These are phyloP conservation scores for Portevinia maculata DNA, from an alignment of 2,888 invertebrate genomes.

Conservation along the genomic window DNA sequence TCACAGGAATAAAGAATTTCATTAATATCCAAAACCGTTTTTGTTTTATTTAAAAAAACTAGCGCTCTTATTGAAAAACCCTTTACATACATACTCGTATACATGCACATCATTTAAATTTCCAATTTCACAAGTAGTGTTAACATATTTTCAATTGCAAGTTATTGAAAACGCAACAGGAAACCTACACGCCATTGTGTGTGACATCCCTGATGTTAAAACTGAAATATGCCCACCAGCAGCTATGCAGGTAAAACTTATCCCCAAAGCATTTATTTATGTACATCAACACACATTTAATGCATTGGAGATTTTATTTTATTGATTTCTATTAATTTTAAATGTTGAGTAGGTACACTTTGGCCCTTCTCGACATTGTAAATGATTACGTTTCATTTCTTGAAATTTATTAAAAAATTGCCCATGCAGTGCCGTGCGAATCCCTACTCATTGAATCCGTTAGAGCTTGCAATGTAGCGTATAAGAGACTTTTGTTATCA, in stretches of 20 bases:
- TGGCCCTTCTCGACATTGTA: slow-evolving; percentile 4
- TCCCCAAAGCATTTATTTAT: slow-evolving; percentile 55
- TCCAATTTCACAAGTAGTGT: slow-evolving; percentile 38
- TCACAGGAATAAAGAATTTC: too few species aligned
- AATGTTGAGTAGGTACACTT: too few species aligned
- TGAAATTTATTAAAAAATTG: neutral
- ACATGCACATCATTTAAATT: slow-evolving; percentile 30
- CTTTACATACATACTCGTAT: too few species aligned
- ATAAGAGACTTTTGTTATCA: too few species aligned
- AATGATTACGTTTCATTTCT: slow-evolving; percentile 20
- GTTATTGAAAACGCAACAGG: slow-evolving; percentile 48
- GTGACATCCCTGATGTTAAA: slow-evolving; percentile 20
- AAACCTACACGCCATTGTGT: slow-evolving; percentile 30
- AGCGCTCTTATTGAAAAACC: too few species aligned
- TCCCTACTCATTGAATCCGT: too few species aligned
- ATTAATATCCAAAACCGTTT: too few species aligned
- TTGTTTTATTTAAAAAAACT: too few species aligned
- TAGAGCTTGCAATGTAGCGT: too few species aligned
- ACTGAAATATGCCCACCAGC: slow-evolving; percentile 18
- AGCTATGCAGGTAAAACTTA: slow-evolving; percentile 21
- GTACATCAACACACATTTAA: slow-evolving; percentile 34
- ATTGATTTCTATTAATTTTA: slow-evolving; percentile 36
- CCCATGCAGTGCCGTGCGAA: too few species aligned
- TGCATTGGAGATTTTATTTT: slow-evolving; percentile 31
- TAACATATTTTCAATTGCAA: slow-evolving; percentile 47